Conservation (phyloP, 2,113 vertebrate species). For the Microcebus murinus region DNA sequence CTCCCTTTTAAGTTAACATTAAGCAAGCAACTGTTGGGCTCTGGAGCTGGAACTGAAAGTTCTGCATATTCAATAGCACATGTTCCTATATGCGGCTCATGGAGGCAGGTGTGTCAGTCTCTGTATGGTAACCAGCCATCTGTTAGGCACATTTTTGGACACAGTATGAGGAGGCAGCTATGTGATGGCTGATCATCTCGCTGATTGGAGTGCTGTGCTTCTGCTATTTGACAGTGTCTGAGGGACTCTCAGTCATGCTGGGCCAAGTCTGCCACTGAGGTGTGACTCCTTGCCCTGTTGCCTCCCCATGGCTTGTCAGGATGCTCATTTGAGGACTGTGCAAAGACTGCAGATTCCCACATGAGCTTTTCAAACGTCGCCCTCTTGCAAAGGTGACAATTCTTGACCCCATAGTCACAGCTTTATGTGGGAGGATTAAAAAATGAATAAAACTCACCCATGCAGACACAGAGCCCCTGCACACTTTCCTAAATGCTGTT, state of each 20-base stretch:
- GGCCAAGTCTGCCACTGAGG: background rate
- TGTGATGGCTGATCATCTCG: background rate
- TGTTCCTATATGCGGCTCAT: background rate
- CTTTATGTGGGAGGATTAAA: background rate
- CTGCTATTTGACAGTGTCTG: background rate
- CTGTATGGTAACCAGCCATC: background rate
- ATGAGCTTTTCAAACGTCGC: background rate
- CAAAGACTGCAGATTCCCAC: background rate
- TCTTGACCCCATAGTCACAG: background rate
- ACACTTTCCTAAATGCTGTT: background rate
- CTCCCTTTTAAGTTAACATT: background rate
- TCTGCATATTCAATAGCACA: slow-evolving; percentile 18
- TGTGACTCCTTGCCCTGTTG: background rate
- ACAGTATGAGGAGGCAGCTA: background rate
- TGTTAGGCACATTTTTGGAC: slow-evolving; percentile 30
- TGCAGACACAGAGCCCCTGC: background rate
- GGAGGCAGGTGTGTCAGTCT: background rate
- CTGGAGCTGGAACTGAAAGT: background rate
- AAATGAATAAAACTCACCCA: background rate
- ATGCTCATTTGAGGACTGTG: background rate
- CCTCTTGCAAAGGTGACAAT: background rate
- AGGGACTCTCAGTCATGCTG: background rate
- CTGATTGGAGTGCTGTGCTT: background rate
- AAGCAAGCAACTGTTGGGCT: background rate
- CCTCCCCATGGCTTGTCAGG: background rate